Evolutionary conservation across 2,888 invertebrate species (phyloP), one percentile per base, ranked within the genome.

Genomic region (Apantesis nais): DNA sequence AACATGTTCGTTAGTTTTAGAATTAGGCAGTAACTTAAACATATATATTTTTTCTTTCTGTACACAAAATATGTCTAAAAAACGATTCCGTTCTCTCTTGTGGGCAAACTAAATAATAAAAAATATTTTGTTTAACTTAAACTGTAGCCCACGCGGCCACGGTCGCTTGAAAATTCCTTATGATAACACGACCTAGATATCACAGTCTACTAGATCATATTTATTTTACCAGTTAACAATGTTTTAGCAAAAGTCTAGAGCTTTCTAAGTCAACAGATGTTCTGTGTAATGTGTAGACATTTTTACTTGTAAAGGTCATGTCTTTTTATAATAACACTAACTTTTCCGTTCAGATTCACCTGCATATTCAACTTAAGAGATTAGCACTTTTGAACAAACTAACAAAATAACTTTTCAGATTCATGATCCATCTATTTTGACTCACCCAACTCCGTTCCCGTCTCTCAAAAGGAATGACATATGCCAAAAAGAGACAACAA

Each of bases 191-290:
- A n/a, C 48, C 34, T 12, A 65, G 34, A 48, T 22, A 34, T 65
- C 44, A 22, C n/a, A 48, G 48, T 48, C 34, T 55, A 19, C 12
- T 48, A 65, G 31, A n/a, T 22, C 29, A 31, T 48, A 8, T 34
- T 65, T 65, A 22, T 31, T 65, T 65, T 65, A 34, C 34, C 22
- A 48, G n/a, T 48, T 48, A 63, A 12, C n/a, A 65, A 64, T 48
- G 8, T 31, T 41, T 44, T 9, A 19, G 31, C 29, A 16, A 29
- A 22, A 29, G 16, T 63, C 37, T n/a, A 62, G 58, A 29, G 58
- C 16, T 29, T 58, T 58, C 2, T 29, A 29, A 58, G 29, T 58
- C 58, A 58, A 58, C 7, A 58, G 29, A 29, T 58, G 29, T 29
- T 58, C 25, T 58, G 25, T 58, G 29, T 58, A 58, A 29, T 58